phyloP scores from a whole-genome alignment of 2,113 vertebrate species.

The Mirza zaza region DNA sequence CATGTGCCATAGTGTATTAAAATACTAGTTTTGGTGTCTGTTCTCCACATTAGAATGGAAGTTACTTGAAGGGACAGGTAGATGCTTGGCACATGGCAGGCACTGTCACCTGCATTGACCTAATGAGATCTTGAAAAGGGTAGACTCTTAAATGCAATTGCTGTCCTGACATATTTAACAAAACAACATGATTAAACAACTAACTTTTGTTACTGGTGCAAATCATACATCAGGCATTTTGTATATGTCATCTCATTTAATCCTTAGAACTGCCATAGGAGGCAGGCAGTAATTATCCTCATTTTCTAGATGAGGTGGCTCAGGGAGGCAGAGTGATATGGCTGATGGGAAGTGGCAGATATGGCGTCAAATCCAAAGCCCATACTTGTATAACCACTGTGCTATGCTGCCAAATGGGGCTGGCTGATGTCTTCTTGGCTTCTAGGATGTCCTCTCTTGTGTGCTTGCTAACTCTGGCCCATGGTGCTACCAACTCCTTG shows the following conservation, averaged over 20 bases:
- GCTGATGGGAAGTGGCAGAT: neutral
- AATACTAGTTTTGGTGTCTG: neutral
- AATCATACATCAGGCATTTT: neutral
- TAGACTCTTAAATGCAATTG: neutral
- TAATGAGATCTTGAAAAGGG: neutral
- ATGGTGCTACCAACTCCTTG: neutral
- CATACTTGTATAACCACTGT: neutral
- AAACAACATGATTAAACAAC: neutral
- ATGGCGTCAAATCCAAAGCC: neutral
- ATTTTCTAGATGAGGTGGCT: slow-evolving; percentile 18
- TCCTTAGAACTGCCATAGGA: neutral
- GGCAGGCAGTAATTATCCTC: slow-evolving; percentile 20
- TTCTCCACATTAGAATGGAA: neutral
- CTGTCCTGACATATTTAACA: neutral
- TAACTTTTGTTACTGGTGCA: neutral
- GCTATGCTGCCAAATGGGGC: neutral
- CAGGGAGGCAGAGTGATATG: neutral
- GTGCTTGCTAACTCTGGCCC: neutral
- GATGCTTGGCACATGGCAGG: neutral
- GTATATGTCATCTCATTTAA: slow-evolving; percentile 7
- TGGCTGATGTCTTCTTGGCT: neutral
- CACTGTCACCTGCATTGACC: neutral
- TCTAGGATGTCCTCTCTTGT: neutral
- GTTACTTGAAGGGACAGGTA: neutral
- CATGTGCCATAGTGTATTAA: neutral